Evolutionary conservation across 2,797 vertebrate species (phyloP).

Genomic region (Simalia tracyae): DNA sequence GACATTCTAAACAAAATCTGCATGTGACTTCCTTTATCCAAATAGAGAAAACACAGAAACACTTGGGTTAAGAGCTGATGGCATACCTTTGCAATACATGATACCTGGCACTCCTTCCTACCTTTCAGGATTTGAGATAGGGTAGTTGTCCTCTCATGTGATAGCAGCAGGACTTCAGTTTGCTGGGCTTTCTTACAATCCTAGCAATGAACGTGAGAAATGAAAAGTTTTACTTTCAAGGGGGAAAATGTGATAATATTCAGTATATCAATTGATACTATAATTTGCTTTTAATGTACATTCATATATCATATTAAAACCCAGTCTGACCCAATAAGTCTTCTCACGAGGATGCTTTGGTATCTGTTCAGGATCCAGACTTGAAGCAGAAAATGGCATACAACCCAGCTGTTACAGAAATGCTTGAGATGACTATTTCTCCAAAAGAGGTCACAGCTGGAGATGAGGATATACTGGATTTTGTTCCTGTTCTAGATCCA

Average conservation of each 20-base stretch:
- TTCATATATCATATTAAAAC: neutral
- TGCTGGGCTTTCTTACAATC: neutral
- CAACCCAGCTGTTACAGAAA: neutral
- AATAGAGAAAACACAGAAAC: neutral
- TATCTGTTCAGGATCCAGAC: neutral
- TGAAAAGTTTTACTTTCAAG: neutral
- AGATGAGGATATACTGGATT: neutral
- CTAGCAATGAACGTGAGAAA: neutral
- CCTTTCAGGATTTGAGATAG: neutral
- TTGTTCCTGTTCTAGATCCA: neutral
- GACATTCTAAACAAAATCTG: neutral
- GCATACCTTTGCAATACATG: neutral
- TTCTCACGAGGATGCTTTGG: neutral
- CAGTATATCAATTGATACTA: neutral
- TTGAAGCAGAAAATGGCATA: neutral
- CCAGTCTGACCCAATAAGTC: neutral
- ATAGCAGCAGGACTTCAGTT: neutral
- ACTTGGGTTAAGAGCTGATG: neutral
- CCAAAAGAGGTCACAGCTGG: neutral
- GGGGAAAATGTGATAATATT: neutral
- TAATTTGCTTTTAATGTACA: neutral
- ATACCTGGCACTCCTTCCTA: neutral
- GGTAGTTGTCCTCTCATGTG: neutral
- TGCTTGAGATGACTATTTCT: neutral
- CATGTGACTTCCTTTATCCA: neutral